A percentile compares a stretch with the other conserved stretches of the same genome.
Conservation (phyloP, 2,888 invertebrate genomes). For the Drosophila maculinotata region DNA sequence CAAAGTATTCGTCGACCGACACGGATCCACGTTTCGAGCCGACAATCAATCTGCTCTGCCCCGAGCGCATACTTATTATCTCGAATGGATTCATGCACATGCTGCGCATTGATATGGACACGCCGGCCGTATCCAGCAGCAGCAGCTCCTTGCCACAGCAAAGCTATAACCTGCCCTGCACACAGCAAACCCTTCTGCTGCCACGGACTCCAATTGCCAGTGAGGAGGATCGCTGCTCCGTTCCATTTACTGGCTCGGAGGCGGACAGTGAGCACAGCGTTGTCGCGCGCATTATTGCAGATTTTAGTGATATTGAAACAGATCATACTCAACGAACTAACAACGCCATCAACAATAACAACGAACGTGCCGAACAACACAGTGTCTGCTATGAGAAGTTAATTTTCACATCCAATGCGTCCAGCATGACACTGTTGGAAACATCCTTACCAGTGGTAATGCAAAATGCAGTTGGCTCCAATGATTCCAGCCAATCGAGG, state of each 20-base stretch:
- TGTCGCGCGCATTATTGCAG: slow-evolving; percentile 88
- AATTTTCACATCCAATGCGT: slow-evolving; percentile 85
- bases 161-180: slow-evolving; percentile 40
- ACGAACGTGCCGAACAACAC: slow-evolving; percentile 36
- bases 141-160: slow-evolving; percentile 43
- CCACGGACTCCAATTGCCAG: slow-evolving; percentile 45
- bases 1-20: slow-evolving; percentile 95
- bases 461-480: slow-evolving; percentile 31
- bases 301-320: slow-evolving; percentile 88
- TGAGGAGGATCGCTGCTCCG: slow-evolving; percentile 64
- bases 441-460: slow-evolving; percentile 51
- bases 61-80: slow-evolving; percentile 92
- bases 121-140: slow-evolving; percentile 51
- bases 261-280: slow-evolving; percentile 86
- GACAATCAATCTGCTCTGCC: slow-evolving; percentile 89
- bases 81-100: slow-evolving; percentile 94
- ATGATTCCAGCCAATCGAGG: slow-evolving; percentile 71
- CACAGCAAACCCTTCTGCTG: slow-evolving; percentile 65
- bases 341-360: slow-evolving; percentile 63
- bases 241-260: slow-evolving; percentile 60
- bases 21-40: slow-evolving; percentile 92
- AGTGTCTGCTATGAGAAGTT: slow-evolving; percentile 85
- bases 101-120: slow-evolving; percentile 88
- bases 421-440: slow-evolving; percentile 45
- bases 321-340: slow-evolving; percentile 85